phyloP scores from a whole-genome alignment of 2,113 vertebrate genomes.

The Colinus virginianus region DNA sequence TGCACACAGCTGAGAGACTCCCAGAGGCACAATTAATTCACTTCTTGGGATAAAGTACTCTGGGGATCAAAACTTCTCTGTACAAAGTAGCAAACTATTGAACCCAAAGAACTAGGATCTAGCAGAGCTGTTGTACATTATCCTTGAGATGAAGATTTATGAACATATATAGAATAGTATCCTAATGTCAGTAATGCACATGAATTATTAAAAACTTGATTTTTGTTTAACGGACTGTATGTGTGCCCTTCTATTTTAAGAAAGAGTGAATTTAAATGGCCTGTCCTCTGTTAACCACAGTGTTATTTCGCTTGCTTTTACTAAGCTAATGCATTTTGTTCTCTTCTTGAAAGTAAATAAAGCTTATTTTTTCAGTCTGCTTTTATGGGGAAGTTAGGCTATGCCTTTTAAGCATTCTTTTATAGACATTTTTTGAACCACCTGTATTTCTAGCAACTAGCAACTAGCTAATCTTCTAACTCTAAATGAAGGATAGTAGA shows the following conservation, averaged over 20 bases:
- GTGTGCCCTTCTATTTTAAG: neutral
- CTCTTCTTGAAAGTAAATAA: neutral
- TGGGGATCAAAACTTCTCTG: neutral
- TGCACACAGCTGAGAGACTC: neutral
- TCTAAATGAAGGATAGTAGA: neutral
- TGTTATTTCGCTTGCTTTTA: neutral
- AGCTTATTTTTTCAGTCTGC: neutral
- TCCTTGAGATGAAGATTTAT: neutral
- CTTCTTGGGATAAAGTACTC: neutral
- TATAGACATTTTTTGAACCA: neutral
- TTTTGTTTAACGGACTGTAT: neutral
- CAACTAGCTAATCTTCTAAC: rapidly evolving
- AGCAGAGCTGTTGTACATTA: neutral
- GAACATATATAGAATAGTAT: neutral
- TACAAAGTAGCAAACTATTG: neutral
- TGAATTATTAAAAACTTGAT: neutral
- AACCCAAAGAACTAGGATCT: neutral
- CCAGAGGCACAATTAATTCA: neutral
- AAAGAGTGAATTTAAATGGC: neutral
- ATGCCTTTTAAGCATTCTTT: neutral
- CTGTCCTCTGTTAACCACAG: neutral
- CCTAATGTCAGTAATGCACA: neutral
- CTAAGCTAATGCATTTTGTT: neutral
- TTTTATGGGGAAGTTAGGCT: neutral
- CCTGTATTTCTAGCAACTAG: rapidly evolving